Base-by-base conservation (phyloP, 2,113 vertebrate genomes). In the Lepisosteus osseus region DNA sequence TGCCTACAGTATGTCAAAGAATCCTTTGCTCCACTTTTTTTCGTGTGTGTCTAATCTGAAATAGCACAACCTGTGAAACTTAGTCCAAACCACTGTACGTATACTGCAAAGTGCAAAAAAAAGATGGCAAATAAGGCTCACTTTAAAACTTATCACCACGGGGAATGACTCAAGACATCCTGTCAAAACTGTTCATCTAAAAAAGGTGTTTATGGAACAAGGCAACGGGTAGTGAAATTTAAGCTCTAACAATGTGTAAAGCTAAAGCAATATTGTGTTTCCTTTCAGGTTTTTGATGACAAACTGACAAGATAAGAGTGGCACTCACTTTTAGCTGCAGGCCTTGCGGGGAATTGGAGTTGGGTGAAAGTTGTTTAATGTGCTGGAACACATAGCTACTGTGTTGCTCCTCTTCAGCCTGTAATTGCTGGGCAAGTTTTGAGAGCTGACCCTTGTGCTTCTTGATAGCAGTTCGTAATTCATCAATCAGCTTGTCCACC, bases 381-480 rank as follows among this genome's bases (percentile, higher is more conserved):
- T 70, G 78, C 40, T 76, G 76, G 65, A 45, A 86, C 76, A 78
- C 11, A 14, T 56, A 85, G 64, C 80, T 76, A 6, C 29, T 76
- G 68, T 51, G 62, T 55, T 78, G 76, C 63, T 86, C 80, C 77
- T 84, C 83, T 63, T 86, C 77, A 77, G 80, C 80, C 77, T 76
- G 54, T 68, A 79, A 79, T 42, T 78, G 77, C 3, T 66, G 69
- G 82, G 73, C 71, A 57, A 81, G 79, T 74, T 83, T 66, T 66
- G 73, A 76, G 73, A 85, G 77, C 3, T 78, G 82, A 80, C 74
- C 72, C 82, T 72, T 82, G 65, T 78, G 76, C 62, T 74, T 85
- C 79, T 85, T 78, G 72, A 78, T 85, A 79, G 84, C 81, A 78
- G 71, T 75, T 78, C 80, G 65, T 74, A 85, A 73, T 82, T 89